These are phyloP conservation scores for Hemibagrus wyckioides DNA, from an alignment of 2,113 vertebrate genomes.

Conservation along the genomic window DNA sequence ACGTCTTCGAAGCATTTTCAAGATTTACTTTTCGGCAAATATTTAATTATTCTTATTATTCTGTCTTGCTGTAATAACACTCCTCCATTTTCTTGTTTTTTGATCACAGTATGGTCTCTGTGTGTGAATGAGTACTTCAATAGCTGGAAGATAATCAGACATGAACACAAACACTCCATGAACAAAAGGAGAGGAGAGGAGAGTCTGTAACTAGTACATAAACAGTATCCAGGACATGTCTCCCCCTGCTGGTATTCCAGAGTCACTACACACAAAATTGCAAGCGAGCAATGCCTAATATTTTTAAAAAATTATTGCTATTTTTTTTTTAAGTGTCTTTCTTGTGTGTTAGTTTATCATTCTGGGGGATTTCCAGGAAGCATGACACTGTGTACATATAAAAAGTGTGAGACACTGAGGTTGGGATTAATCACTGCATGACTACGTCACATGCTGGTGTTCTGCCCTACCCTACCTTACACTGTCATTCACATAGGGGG, in stretches of 20 bases:
- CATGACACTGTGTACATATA: neutral
- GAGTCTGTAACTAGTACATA: neutral
- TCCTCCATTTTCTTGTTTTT: slow-evolving; percentile 45
- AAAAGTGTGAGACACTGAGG: neutral
- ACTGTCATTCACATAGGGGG: no score
- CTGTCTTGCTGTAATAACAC: slow-evolving; percentile 44
- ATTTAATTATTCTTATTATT: slow-evolving; percentile 16
- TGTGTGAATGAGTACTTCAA: slow-evolving; percentile 52
- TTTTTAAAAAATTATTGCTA: neutral
- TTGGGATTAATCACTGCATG: neutral
- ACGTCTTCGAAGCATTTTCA: neutral
- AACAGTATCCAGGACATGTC: slow-evolving; percentile 44
- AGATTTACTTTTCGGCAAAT: no score
- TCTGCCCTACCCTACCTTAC: neutral
- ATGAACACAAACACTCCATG: slow-evolving; percentile 40
- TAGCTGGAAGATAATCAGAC: slow-evolving; percentile 55
- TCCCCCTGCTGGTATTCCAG: slow-evolving; percentile 49
- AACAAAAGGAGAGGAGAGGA: neutral
- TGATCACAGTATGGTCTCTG: slow-evolving; percentile 44
- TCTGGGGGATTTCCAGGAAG: neutral
- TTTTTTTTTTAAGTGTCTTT: neutral
- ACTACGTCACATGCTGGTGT: neutral
- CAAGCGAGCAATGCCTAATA: neutral
- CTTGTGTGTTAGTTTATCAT: neutral
- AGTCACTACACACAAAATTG: neutral